Conservation (phyloP, 2,888 invertebrate genomes). For the Nasonovia ribisnigri region DNA sequence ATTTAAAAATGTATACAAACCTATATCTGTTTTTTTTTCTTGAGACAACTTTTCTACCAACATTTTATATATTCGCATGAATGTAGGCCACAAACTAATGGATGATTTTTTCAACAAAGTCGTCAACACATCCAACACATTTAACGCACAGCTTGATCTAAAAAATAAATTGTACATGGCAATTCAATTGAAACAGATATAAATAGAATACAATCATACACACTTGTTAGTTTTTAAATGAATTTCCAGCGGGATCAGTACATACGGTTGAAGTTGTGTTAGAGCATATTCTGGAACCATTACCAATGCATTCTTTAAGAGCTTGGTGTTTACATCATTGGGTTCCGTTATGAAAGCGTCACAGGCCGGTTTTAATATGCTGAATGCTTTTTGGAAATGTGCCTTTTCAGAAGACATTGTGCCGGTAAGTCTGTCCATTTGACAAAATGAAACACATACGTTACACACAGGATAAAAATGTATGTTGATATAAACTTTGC, state of each 20-base stretch:
- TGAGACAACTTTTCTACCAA: constrained; percentile 73
- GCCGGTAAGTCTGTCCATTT: neutral
- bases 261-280: constrained; percentile 73
- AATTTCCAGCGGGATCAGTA: constrained; percentile 73
- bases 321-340: constrained; percentile 14
- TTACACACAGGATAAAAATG: neutral
- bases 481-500: neutral
- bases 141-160: constrained; percentile 4
- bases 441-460: neutral
- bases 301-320: neutral
- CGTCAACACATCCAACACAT: constrained; percentile 36
- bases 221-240: constrained; percentile 68
- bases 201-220: constrained; percentile 21
- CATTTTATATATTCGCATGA: constrained; percentile 43
- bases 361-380: constrained; percentile 56
- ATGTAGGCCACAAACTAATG: constrained; percentile 34
- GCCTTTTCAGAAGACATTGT: neutral
- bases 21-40: constrained; percentile 70
- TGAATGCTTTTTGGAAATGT: constrained; percentile 18
- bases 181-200: neutral
- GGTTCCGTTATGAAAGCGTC: constrained; percentile 64
- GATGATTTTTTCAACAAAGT: constrained; percentile 48
- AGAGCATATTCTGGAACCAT: constrained; percentile 11
- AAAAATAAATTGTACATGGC: neutral
- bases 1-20: constrained; percentile 32